Base-by-base conservation (phyloP, 2,888 invertebrate species). In the Drosophila koepferae region DNA sequence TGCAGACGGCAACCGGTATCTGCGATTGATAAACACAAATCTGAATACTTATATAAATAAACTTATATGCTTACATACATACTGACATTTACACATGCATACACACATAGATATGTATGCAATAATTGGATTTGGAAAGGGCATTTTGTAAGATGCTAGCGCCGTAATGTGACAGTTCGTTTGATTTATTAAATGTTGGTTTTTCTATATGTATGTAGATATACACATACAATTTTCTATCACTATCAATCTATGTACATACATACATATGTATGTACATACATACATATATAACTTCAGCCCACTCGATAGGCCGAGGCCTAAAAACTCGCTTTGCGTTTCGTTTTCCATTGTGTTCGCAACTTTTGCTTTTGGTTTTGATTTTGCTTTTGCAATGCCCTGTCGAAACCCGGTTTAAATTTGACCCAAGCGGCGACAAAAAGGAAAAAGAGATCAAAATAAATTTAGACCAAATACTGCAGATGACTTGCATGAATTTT, bases 41-140 rank as follows among this genome's bases (percentile, higher is more conserved):
- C 53, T 61, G 44, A 66, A 71, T 63, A 60, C 23, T 62, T 46
- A 72, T 51, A 40, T 51, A 58, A 48, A 34, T n/a, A 34, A n/a
- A n/a, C n/a, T n/a, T 9, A 55, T 48, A 43, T 46, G 46, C 12
- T 49, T 20, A 41, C 20, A 28, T 4, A 48, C 41, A 56, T 36
- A 4, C 18, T 51, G 31, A 53, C 31, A 10, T 23, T 10, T 31
- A 20, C 4, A 20, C 43, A 46, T n/a, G 9, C 28, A n/a, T 5
- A 23, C 54, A 31, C 10, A 20, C 20, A 34, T 40, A 28, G 1
- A 3, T 66, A 61, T 68, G 58, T 62, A 81, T 80, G 72, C 72
- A 83, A 81, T 86, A 81, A 81, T 83, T 61, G 53, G 73, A 81
- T 89, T 80, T 75, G 71, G 86, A 83, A 89, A 89, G 74, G 85